These are phyloP conservation scores for Orcinus orca DNA, from an alignment of 2,113 vertebrate species.

Conservation along the genomic window DNA sequence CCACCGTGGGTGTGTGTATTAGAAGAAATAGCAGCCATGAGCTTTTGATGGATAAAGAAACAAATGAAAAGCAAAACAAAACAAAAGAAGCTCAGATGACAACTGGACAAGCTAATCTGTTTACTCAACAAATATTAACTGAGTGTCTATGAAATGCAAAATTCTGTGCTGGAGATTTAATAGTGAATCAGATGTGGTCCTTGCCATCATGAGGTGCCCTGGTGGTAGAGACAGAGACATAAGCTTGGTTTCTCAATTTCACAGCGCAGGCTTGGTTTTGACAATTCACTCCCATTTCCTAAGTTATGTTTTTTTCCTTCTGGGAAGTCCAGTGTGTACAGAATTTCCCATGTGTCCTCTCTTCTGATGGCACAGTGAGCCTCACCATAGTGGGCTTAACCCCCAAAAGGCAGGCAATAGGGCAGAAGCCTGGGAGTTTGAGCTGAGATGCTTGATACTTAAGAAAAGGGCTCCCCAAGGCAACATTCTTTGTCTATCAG, in stretches of 20 bases:
- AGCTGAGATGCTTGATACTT: background rate
- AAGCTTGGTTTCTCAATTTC: background rate
- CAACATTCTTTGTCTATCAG: background rate
- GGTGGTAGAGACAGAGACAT: background rate
- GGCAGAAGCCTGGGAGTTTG: background rate
- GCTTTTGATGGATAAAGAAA: slow-evolving; percentile 25
- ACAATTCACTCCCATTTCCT: background rate
- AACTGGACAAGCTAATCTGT: background rate
- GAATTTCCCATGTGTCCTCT: background rate
- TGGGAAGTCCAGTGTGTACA: background rate
- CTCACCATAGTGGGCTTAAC: background rate
- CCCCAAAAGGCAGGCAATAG: background rate
- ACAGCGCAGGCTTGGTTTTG: background rate
- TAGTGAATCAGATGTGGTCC: background rate
- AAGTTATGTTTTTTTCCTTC: background rate
- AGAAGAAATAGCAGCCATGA: background rate
- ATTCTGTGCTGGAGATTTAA: background rate
- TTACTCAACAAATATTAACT: background rate
- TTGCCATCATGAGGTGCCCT: background rate
- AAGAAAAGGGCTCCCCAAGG: background rate
- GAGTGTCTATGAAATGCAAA: background rate
- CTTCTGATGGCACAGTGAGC: background rate
- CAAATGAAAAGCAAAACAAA: background rate
- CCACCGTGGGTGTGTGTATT: background rate
- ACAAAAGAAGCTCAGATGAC: background rate